These are phyloP conservation scores for Okapia johnstoni DNA, from an alignment of 2,113 vertebrate species.

Conservation along the genomic window DNA sequence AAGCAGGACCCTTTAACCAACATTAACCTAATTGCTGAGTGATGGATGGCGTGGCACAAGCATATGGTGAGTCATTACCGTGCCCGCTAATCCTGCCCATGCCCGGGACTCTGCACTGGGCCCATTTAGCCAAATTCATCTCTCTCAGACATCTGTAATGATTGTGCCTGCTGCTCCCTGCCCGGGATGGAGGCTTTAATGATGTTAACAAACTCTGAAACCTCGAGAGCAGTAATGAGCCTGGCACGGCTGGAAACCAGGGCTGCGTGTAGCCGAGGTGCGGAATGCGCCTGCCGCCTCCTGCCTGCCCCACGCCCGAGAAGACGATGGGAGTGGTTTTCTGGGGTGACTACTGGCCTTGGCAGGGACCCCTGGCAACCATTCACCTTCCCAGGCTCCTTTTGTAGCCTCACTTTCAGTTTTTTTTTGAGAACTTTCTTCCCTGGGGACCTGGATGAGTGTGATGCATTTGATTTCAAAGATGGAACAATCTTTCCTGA, in stretches of 20 bases:
- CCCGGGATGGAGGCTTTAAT: conserved; percentile 82
- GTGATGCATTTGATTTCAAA: not conserved
- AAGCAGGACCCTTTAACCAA: conserved; percentile 80
- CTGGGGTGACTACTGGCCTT: not conserved
- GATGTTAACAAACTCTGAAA: conserved; percentile 81
- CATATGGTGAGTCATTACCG: conserved; percentile 79
- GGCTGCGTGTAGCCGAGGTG: not conserved
- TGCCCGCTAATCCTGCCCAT: conserved; percentile 69
- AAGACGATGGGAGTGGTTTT: not conserved
- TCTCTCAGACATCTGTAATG: conserved; percentile 78
- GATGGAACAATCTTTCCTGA: not conserved
- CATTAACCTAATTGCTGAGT: conserved; percentile 84
- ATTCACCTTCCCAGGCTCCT: not conserved
- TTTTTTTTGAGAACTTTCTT: not conserved
- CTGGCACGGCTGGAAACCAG: conserved; percentile 6
- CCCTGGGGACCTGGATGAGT: not conserved
- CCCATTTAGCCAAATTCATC: conserved; percentile 76
- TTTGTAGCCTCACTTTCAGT: not conserved
- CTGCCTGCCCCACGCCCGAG: not conserved
- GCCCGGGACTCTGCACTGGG: conserved; percentile 69
- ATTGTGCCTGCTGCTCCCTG: conserved; percentile 78
- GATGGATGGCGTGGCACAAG: conserved; percentile 75
- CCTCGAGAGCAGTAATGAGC: conserved; percentile 78
- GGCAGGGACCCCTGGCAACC: not conserved
- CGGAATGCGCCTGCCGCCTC: not conserved